Evolutionary conservation across 2,888 invertebrate genomes (phyloP).

Genomic region (Sarcophaga subvicina): DNA sequence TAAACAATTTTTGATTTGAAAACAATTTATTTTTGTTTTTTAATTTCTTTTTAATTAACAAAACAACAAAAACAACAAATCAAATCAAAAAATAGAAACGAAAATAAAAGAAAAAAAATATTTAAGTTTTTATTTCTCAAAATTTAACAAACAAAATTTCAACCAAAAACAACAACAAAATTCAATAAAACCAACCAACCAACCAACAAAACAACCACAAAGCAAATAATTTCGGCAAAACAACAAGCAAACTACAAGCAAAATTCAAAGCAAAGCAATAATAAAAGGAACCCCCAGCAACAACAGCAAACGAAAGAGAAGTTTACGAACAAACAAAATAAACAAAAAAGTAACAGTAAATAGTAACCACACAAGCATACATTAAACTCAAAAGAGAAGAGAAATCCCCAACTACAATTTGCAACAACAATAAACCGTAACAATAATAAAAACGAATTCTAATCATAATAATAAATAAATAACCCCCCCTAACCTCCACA

Average conservation of each 20-base stretch:
- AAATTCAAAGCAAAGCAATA: slow-evolving; percentile 44
- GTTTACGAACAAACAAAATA: not conserved
- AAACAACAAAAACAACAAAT: slow-evolving; percentile 50
- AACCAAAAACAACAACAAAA: slow-evolving; percentile 80
- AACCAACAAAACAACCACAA: slow-evolving; percentile 70
- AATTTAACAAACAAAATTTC: slow-evolving; percentile 81
- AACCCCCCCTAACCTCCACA: slow-evolving; percentile 13
- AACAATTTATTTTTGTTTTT: slow-evolving; percentile 16
- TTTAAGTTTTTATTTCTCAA: slow-evolving; percentile 79
- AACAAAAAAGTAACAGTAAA: slow-evolving; percentile 55
- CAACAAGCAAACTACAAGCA: slow-evolving; percentile 59
- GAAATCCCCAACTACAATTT: slow-evolving; percentile 12
- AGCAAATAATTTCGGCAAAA: slow-evolving; percentile 71
- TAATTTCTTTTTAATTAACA: slow-evolving; percentile 67
- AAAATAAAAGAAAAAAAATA: slow-evolving; percentile 70
- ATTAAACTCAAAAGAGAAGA: slow-evolving; percentile 64
- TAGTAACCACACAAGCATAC: slow-evolving; percentile 63
- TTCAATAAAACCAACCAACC: slow-evolving; percentile 76
- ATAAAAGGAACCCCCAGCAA: slow-evolving; percentile 51
- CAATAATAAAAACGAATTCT: slow-evolving; percentile 1
- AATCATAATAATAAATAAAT: not conserved
- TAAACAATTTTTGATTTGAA: too few relatives aligned
- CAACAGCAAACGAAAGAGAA: slow-evolving; percentile 18
- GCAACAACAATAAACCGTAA: not conserved
- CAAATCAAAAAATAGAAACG: slow-evolving; percentile 72